Base-by-base conservation (phyloP, 1,140 invertebrate species). In the Elymnias hypermnestra region DNA sequence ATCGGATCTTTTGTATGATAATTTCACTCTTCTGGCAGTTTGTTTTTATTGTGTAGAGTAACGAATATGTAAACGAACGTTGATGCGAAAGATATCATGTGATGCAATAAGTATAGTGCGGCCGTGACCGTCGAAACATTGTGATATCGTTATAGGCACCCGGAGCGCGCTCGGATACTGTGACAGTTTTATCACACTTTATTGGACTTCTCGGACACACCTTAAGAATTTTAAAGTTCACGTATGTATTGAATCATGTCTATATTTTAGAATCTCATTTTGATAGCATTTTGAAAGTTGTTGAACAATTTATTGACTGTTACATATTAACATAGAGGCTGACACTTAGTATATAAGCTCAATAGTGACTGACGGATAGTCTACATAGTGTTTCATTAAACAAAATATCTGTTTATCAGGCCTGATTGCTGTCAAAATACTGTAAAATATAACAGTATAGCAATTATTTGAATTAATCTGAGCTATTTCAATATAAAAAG, bases 141-240 rank as follows among this genome's bases (percentile, higher is more conserved):
- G 78, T 83, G 78, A 83, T 83, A 79, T 73, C 70, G 68, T 61
- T 73, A 65, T 77, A 70, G 74, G 66, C 49, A 53, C 63, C 69
- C 70, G 58, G 63, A 63, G 57, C 66, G 60, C 52, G 42, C 61
- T 66, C 57, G 57, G 58, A 58, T 47, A 28, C 12, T 38, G 28
- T 22, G 42, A 44, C 52, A 51, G 35, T 52, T 47, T 36, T 50
- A 59, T 55, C 53, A n/a, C 4, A 3, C 14, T 29, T 29, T 29
- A 29, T 29, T 29, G 56, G 60, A 59, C 53, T 38, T 50, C 28
- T 38, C 35, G 7, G 35, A 31, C 36, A 13, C 8, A 1, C 26
- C 5, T 4, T 26, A 9, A 26, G 3, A 10, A 2, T 12, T 13
- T 29, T 12, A 29, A 29, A 3, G 13, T 1, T n/a, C n/a, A n/a